These are phyloP conservation scores for Octodon degus DNA, from an alignment of 2,113 vertebrate genomes.

Conservation along the genomic window DNA sequence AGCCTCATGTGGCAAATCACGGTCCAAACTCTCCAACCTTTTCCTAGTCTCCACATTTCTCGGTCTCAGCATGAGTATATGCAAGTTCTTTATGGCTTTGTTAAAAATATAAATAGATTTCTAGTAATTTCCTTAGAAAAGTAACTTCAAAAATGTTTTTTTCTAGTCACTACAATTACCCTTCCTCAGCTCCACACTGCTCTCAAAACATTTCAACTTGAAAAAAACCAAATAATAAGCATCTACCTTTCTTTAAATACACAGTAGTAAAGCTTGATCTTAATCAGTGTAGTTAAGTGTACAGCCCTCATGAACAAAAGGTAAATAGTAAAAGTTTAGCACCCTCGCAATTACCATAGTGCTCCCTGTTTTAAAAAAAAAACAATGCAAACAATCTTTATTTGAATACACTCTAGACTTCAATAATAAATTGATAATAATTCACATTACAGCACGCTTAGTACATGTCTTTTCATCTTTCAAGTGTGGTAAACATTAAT, in stretches of 20 bases:
- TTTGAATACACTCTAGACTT: neutral
- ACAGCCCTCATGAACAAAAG: neutral
- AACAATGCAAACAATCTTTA: neutral
- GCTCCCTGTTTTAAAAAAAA: neutral
- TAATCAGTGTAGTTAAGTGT: constrained; percentile 39
- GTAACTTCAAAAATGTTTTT: constrained; percentile 28
- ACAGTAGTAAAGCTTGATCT: neutral
- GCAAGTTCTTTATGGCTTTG: neutral
- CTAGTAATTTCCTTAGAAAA: constrained; percentile 15
- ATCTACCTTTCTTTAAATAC: constrained; percentile 25
- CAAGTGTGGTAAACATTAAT: constrained; percentile 78
- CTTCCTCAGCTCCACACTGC: neutral
- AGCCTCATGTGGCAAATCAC: too few relatives aligned
- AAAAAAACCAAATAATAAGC: neutral
- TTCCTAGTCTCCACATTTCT: neutral
- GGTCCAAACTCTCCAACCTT: neutral
- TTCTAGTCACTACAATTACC: neutral
- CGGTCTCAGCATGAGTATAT: neutral
- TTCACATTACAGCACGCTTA: constrained; percentile 32
- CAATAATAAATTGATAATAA: constrained; percentile 70
- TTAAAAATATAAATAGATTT: neutral
- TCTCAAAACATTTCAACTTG: constrained; percentile 3
- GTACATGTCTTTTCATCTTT: constrained; percentile 71
- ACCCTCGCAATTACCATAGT: neutral
- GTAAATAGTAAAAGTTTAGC: neutral